phyloP scores from a whole-genome alignment of 2,797 vertebrate genomes.

The Chromobotia macracanthus region DNA sequence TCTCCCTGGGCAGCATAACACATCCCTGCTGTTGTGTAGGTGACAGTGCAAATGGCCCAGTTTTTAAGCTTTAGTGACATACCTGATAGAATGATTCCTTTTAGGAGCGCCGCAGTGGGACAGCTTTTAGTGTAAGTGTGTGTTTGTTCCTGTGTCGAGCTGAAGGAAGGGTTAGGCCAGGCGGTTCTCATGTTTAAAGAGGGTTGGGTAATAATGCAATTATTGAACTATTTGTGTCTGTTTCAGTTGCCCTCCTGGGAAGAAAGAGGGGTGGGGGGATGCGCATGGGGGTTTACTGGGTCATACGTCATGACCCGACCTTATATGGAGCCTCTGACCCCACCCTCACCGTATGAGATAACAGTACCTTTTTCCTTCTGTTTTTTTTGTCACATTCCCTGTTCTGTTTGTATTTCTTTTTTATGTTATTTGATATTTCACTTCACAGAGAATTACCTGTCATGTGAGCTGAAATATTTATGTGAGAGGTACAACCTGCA shows the following conservation, averaged over 20 bases:
- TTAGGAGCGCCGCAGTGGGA: slow-evolving; percentile 17
- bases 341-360: neutral
- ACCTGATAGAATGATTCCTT: slow-evolving; percentile 34
- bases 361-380: neutral
- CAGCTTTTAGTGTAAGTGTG: slow-evolving; percentile 23
- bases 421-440: slow-evolving; percentile 39
- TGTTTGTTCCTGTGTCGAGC: slow-evolving; percentile 8
- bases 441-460: slow-evolving; percentile 45
- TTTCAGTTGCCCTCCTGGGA: neutral
- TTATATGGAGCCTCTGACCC: neutral
- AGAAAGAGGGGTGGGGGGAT: no score
- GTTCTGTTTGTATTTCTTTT: neutral
- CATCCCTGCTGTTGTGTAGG: slow-evolving; percentile 36
- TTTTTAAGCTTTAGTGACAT: slow-evolving; percentile 37
- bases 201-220: slow-evolving; percentile 1
- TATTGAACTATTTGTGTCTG: neutral
- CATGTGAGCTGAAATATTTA: slow-evolving; percentile 49
- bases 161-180: neutral
- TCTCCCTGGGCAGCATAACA: neutral
- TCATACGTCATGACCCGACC: slow-evolving; percentile 16
- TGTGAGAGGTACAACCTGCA: slow-evolving; percentile 28
- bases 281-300: no score
- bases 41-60: slow-evolving; percentile 33
- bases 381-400: neutral
- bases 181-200: slow-evolving; percentile 4